Percentiles rank a stretch among this genome's conserved stretches.
Conservation (phyloP, 2,797 vertebrate species). For the Coluber constrictor region DNA sequence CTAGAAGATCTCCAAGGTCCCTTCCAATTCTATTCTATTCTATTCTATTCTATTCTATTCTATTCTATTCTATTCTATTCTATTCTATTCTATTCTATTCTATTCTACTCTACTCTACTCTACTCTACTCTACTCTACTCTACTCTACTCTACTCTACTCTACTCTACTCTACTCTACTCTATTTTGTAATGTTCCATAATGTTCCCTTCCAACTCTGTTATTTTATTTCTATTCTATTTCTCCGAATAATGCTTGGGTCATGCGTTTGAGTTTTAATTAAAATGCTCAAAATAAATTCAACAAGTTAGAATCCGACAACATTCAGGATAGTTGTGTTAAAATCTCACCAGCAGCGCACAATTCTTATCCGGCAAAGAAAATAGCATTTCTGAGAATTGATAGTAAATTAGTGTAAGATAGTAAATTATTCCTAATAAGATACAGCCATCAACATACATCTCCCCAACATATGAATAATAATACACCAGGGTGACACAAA, state of each 20-base stretch:
- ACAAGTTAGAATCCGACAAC: not conserved
- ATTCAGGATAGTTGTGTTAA: conserved; percentile 13
- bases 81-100: too few species aligned
- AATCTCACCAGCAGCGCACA: conserved; percentile 25
- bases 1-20: too few species aligned
- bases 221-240: too few species aligned
- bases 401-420: conserved; percentile 50
- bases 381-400: conserved; percentile 43
- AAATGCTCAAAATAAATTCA: conserved; percentile 25
- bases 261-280: conserved; percentile 33
- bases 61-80: too few species aligned
- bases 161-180: too few species aligned
- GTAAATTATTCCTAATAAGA: conserved; percentile 28
- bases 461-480: conserved; percentile 35
- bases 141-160: too few species aligned
- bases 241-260: conserved; percentile 18
- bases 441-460: conserved; percentile 6
- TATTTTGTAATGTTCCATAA: too few species aligned
- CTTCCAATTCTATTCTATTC: too few species aligned
- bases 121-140: too few species aligned
- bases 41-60: too few species aligned
- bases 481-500: conserved; percentile 22
- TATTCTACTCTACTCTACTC: too few species aligned
- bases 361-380: conserved; percentile 39
- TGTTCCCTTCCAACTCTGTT: too few species aligned